Evolutionary conservation across 2,888 invertebrate species (phyloP).

Genomic region (Himalopsyche japonica): DNA sequence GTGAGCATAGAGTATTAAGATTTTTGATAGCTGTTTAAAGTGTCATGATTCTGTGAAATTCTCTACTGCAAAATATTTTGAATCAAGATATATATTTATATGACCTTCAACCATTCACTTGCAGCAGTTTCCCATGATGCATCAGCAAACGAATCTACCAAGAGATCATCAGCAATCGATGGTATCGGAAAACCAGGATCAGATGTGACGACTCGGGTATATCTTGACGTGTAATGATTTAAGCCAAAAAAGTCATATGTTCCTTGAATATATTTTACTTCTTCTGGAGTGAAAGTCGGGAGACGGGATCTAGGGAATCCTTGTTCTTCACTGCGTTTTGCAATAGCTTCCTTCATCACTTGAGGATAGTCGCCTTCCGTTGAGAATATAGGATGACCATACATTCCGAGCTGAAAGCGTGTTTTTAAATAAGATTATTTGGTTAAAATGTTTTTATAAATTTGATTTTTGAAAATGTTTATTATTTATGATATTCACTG

Average conservation of each 20-base stretch:
- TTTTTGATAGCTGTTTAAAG: no score
- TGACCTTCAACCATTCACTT: constrained; percentile 30
- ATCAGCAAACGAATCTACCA: not conserved
- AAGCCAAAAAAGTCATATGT: constrained; percentile 70
- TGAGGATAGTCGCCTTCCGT: constrained; percentile 58
- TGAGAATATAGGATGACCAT: not conserved
- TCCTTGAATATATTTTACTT: constrained; percentile 55
- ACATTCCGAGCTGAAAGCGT: not conserved
- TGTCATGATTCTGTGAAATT: no score
- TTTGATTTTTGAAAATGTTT: no score
- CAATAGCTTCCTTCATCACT: constrained; percentile 60
- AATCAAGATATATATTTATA: not conserved
- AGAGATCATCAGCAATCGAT: not conserved
- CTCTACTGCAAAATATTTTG: no score
- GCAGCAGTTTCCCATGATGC: constrained; percentile 9
- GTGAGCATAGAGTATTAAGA: no score
- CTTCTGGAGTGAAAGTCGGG: constrained; percentile 45
- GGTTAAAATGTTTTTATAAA: no score
- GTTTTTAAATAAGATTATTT: not conserved
- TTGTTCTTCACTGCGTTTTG: constrained; percentile 60
- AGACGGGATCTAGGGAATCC: constrained; percentile 61
- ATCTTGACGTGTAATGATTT: constrained; percentile 65
- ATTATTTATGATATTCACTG: no score
- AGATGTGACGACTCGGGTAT: constrained; percentile 47
- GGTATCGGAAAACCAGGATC: not conserved